Evolutionary conservation across 37 sponge, comb jelly and placozoan species (phyloP).

Genomic region (Spongilla lacustris): DNA sequence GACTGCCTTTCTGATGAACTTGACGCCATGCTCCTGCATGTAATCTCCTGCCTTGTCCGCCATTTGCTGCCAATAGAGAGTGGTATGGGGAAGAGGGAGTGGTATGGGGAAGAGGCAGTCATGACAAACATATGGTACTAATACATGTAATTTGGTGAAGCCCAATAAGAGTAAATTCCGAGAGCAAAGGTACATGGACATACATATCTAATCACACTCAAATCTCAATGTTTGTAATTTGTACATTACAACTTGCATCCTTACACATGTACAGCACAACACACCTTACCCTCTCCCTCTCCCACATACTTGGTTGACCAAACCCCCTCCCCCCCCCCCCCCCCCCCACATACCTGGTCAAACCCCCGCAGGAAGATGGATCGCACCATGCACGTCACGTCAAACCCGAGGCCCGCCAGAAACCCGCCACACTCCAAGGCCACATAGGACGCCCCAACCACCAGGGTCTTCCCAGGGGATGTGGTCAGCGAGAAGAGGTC

Average conservation of each 20-base stretch:
- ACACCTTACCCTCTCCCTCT: no score
- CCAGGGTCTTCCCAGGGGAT: conserved; percentile 95
- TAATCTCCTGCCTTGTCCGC: conserved; percentile 83
- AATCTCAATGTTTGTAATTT: background rate
- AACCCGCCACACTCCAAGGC: conserved; percentile 99
- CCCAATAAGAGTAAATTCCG: no score
- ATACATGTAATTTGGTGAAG: no score
- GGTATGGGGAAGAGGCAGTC: background rate
- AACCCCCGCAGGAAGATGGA: conserved; percentile 97
- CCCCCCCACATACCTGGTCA: conserved; percentile 94
- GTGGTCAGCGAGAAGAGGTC: conserved; percentile 90
- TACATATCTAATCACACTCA: background rate
- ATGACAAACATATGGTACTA: background rate
- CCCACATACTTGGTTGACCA: background rate
- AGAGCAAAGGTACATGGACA: background rate
- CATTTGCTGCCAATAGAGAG: conserved; percentile 95
- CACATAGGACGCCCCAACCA: conserved; percentile 97
- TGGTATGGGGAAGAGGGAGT: no score
- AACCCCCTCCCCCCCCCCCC: background rate
- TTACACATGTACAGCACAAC: no score
- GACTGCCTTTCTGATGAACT: conserved; percentile 77
- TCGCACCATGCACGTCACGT: conserved; percentile 91
- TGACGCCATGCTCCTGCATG: conserved; percentile 85
- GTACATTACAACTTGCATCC: no score
- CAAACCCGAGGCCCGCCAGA: conserved; percentile 89